Base-by-base conservation (phyloP, 1,140 invertebrate genomes). In the Saccostrea glomerata region DNA sequence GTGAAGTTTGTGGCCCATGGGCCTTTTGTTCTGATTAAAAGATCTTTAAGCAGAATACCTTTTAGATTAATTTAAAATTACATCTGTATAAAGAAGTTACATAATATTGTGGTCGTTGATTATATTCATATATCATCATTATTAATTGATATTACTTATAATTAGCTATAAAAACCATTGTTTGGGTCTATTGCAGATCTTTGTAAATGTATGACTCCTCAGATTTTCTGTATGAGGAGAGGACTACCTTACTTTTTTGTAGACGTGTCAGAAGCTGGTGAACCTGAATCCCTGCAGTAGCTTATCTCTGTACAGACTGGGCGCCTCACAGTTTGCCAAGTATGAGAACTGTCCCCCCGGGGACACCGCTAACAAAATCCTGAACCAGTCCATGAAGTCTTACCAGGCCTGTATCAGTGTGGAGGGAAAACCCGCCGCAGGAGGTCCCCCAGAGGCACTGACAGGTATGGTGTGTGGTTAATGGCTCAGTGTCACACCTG, bases 201-300 rank as follows among this genome's bases (percentile, higher is more conserved):
- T 36, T 36, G 30, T 36, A 36, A 36, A 36, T 36, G 30, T 36
- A 36, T 36, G 30, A 36, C 30, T 36, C 2, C 30, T 36, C 30
- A 36, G 30, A 36, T 36, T 36, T 36, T 36, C 30, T 36, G 30
- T 36, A 36, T 36, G 30, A 36, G 30, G 30, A 36, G 30, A 36
- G 30, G 30, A 36, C 30, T 36, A 1, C 56, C 15, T 17, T 70
- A 12, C 70, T 58, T 4, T 13, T 82, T 66, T 84, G 20, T 88
- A 95, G 94, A 94, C 94, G 6, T 93, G 93, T 87, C 94, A 94
- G 85, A 92, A 92, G 25, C 87, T 95, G 66, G 94, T 94, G 11
- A 86, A 89, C 85, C 93, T 93, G 12, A 90, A 94, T 40, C 93
- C 94, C 40, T 94, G 93, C 87, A 92, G 90, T 83, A 94, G 92